A percentile compares a stretch with the other conserved stretches of the same genome.
These are phyloP conservation scores for Megastigmus dorsalis DNA, from an alignment of 2,888 invertebrate genomes.

Conservation along the genomic window DNA sequence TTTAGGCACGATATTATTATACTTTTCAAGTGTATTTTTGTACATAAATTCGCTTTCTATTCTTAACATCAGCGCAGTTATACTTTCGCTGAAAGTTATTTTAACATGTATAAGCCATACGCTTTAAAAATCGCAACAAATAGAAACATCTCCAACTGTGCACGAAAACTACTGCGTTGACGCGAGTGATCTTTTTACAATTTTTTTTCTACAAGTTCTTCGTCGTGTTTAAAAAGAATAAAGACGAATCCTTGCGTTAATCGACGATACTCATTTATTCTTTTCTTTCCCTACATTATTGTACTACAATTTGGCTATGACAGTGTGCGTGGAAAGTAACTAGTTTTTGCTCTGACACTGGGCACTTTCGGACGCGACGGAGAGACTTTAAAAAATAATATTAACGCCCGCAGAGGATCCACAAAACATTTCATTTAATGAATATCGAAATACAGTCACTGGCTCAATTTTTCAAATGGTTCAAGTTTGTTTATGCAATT, in stretches of 20 bases:
- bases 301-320: constrained; percentile 71
- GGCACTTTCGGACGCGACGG: constrained; percentile 53
- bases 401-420: constrained; percentile 19
- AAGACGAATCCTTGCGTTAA: constrained; percentile 33
- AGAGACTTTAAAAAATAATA: constrained; percentile 40
- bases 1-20: constrained; percentile 26
- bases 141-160: neutral
- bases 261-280: neutral
- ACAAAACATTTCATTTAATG: constrained; percentile 18
- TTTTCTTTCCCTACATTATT: constrained; percentile 60
- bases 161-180: constrained; percentile 15
- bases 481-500: no score
- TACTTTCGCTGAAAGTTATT: neutral
- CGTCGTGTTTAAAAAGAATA: constrained; percentile 41
- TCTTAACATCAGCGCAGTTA: constrained; percentile 7
- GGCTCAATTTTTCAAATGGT: no score
- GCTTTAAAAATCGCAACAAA: constrained; percentile 1
- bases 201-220: constrained; percentile 29
- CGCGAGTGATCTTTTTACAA: constrained; percentile 24
- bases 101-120: neutral
- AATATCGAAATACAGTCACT: neutral
- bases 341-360: constrained; percentile 64
- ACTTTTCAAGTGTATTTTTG: constrained; percentile 11
- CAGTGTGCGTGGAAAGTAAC: constrained; percentile 62
- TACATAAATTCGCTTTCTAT: neutral